Base-by-base conservation (phyloP, 1,140 invertebrate species). In the Aphidius gifuensis region DNA sequence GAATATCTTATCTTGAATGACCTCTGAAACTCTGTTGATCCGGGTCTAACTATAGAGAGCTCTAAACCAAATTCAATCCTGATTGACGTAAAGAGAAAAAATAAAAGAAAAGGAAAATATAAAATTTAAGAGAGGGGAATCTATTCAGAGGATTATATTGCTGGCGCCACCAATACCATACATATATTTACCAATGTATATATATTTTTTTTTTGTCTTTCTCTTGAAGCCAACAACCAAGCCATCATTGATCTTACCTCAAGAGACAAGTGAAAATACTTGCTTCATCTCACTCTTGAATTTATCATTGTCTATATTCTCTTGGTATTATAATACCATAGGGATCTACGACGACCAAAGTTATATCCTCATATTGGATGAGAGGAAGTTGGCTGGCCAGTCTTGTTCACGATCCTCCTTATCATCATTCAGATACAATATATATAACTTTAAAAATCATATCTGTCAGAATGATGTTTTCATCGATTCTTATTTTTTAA, bases 11-110 rank as follows among this genome's bases (percentile, higher is more conserved):
- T 51, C 16, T 23, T 54, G 21, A 21, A 55, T 45, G 11, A 16
- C 69, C 69, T 71, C 74, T 76, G 72, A 73, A 74, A 67, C 73
- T 68, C 73, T 73, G 71, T 69, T 39, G 9, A 47, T 67, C 68
- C 66, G 64, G 69, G 64, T 71, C 70, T 66, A 70, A 68, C 70
- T 71, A 75, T 71, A 73, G 74, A 74, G 72, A 72, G 66, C 68
- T 76, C 69, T 74, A 76, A 74, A 73, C 73, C 67, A 71, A 76
- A 69, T 73, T 70, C 74, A 78, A 79, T 79, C 77, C 76, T 79
- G 77, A 79, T 75, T 79, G 77, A 79, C 77, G 71, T 72, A 67
- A 54, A 54, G 57, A 66, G 70, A 71, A 74, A 71, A 70, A 58
- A 40, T 21, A 48, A 61, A 54, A 53, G 49, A 46, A 38, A 61